Evolutionary conservation across 2,888 invertebrate species (phyloP), one percentile per base, ranked within the genome.

Genomic region (Onchidella celtica): DNA sequence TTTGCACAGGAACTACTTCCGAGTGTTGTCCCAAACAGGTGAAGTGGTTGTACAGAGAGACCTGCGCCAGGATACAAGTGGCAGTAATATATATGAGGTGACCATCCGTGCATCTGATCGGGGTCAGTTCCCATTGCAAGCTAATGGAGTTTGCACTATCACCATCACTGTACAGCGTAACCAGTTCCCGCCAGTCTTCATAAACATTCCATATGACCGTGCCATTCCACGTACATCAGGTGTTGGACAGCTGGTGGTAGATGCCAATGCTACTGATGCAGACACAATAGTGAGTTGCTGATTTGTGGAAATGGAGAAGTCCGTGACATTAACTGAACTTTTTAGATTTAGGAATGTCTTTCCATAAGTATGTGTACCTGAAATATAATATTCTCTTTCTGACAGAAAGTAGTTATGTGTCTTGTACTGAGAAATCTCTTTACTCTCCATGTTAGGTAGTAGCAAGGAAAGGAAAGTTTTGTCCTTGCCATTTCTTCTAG

Each of bases 151-250:
- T 9, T 83, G 83, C 55, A 69, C 70, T 21, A 83, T 91, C 0
- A 86, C 83, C 29, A 76, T 91, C 32, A 85, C 83, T 55, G 86
- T 90, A 0, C 83, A 85, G 32, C 84, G 88, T 9, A 90, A 91
- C 83, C 82, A 84, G 59, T 69, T 79, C 27, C 72, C 86, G 14
- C 91, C 91, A 24, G 73, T 79, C 1, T 87, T 89, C 27, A 81
- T 80, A 14, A 84, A 84, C 27, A 9, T 65, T 2, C 75, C 80
- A 9, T 90, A 85, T 79, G 74, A 70, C 36, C 83, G 24, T 6
- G n/a, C 47, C 3, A 63, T 83, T 29, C 47, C 74, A 11, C 77
- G 79, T 2, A 69, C 82, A 4, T 81, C 86, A 27, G 29, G 38
- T 4, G n/a, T 66, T 1, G 87, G 88, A 9, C 82, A 83, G 11